Percentiles rank a stretch among this genome's conserved stretches.
phyloP scores from a whole-genome alignment of 2,888 invertebrate genomes.

The Diloba caeruleocephala region DNA sequence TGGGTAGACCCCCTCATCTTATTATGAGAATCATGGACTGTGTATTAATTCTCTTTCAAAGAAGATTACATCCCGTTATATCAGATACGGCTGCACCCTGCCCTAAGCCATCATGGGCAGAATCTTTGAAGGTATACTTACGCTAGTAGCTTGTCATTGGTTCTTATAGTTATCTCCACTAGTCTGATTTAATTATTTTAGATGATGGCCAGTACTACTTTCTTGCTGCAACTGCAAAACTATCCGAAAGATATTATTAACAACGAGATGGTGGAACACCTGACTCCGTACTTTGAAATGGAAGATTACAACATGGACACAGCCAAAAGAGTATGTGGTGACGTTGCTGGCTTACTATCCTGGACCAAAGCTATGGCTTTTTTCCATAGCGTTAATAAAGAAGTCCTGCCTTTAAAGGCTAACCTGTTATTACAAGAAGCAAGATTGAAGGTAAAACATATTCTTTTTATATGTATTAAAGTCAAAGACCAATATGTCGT shows the following conservation, averaged over 20 bases:
- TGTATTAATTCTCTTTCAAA: slow-evolving; percentile 97
- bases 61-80: slow-evolving; percentile 94
- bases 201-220: slow-evolving; percentile 99
- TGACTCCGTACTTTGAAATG: slow-evolving; percentile 97
- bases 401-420: slow-evolving; percentile 97
- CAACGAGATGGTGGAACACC: slow-evolving; percentile 98
- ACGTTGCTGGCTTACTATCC: slow-evolving; percentile 97
- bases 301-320: slow-evolving; percentile 99
- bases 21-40: slow-evolving; percentile 99
- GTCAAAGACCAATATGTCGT: no score
- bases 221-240: slow-evolving; percentile 96
- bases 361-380: slow-evolving; percentile 99
- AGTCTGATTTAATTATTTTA: slow-evolving; percentile 61
- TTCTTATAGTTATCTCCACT: neutral
- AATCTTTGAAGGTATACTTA: slow-evolving; percentile 94
- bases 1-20: slow-evolving; percentile 98
- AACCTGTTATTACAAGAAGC: slow-evolving; percentile 97
- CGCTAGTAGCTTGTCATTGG: neutral
- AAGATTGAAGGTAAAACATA: slow-evolving; percentile 90
- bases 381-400: slow-evolving; percentile 98
- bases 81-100: slow-evolving; percentile 95
- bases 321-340: slow-evolving; percentile 98
- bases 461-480: no score
- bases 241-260: slow-evolving; percentile 99
- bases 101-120: slow-evolving; percentile 98